Base-by-base conservation (phyloP, 2,113 vertebrate genomes). In the Rallus limicola region DNA sequence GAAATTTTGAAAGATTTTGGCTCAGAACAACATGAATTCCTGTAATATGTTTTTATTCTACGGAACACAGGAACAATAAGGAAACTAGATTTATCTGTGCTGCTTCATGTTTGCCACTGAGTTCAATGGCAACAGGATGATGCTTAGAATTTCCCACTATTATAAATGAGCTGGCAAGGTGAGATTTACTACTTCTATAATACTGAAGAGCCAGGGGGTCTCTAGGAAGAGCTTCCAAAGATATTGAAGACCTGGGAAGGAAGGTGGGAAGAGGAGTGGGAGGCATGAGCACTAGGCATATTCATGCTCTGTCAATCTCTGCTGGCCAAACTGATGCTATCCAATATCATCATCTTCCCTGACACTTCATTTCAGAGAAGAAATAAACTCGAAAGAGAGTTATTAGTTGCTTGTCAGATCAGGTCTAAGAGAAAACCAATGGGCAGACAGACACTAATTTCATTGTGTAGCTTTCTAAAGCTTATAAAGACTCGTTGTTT, bases 41-140 rank as follows among this genome's bases (percentile, higher is more conserved):
- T 69, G 9, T 48, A 38, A 34, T 74, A 24, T 0, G 0, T 67
- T 5, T 84, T 84, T 82, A 20, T 44, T 83, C 12, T 50, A 1
- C 46, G 60, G 11, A 88, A 55, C 23, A 63, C 19, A 56, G 48
- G 16, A 88, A 42, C 23, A 48, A 20, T 62, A 60, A 53, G 40
- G 53, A 60, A 44, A 18, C 33, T 72, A 25, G 34, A 19, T 63
- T 52, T 80, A 24, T 69, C 56, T 70, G 58, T 75, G 36, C 52
- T 64, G 34, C 1, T 69, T 92, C 42, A 13, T 65, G 25, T 72
- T 88, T 91, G 33, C 34, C 17, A 25, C 11, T 5, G 3, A 36
- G 21, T 26, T 52, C 68, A 65, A 0, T 19, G 18, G 24, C 19
- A 81, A 17, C 17, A 42, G 60, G 26, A 25, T 15, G 26, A 59